A percentile compares a stretch with the other conserved stretches of the same genome.
These are phyloP conservation scores for Achroia grisella DNA, from an alignment of 1,140 invertebrate species.

Conservation along the genomic window DNA sequence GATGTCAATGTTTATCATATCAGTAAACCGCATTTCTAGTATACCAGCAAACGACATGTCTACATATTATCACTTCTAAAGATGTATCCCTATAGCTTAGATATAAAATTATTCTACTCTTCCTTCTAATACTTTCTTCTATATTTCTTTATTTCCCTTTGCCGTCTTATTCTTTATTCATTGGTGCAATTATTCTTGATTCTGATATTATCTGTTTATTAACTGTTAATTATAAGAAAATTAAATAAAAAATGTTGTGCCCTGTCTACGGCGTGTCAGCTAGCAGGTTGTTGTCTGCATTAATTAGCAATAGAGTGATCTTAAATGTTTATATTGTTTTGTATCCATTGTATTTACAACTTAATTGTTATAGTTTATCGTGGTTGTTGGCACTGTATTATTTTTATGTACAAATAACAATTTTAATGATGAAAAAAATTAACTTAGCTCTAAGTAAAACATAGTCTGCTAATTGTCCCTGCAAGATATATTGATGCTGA, in stretches of 20 bases:
- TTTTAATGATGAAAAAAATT: conserved; percentile 54
- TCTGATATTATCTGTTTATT: conserved; percentile 29
- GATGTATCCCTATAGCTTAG: no score
- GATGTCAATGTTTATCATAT: no score
- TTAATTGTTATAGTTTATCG: conserved; percentile 66
- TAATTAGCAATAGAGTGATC: conserved; percentile 22
- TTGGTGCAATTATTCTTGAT: conserved; percentile 47
- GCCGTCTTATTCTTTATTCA: conserved; percentile 27
- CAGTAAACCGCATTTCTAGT: no score
- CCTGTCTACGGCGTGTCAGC: conserved; percentile 18
- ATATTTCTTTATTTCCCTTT: conserved; percentile 5
- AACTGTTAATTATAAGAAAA: conserved; percentile 15
- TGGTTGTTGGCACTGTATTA: conserved; percentile 67
- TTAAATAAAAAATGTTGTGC: conserved; percentile 21
- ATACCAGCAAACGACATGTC: no score
- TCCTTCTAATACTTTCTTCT: conserved; percentile 7
- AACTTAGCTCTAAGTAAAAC: conserved; percentile 46
- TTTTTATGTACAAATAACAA: conserved; percentile 71
- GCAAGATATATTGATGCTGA: conserved; percentile 29
- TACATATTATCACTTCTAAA: no score
- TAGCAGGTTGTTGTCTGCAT: conserved; percentile 27
- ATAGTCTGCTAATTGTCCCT: conserved; percentile 23
- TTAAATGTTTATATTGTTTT: conserved; percentile 57
- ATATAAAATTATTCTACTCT: conserved; percentile 1
- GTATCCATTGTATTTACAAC: conserved; percentile 58